Base-by-base conservation (phyloP, 2,888 invertebrate species). In the Entomobrya proxima region DNA sequence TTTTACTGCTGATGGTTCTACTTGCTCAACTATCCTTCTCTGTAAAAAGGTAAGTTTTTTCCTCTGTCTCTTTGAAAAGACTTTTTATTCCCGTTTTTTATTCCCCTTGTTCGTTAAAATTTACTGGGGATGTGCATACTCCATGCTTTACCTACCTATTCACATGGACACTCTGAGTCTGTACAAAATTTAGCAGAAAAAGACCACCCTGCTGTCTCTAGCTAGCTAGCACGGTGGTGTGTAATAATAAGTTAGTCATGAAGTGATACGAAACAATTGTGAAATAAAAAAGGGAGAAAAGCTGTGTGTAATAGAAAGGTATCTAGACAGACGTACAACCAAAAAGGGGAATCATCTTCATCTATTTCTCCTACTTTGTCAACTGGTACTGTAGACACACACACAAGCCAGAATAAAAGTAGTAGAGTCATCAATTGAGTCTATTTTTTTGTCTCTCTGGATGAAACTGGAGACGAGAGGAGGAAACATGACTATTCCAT, bases 401-500 rank as follows among this genome's bases (percentile, higher is more conserved):
- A n/a, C n/a, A n/a, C n/a, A n/a, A n/a, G n/a, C n/a, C n/a, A n/a
- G n/a, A n/a, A n/a, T n/a, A n/a, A n/a, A n/a, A n/a, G n/a, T n/a
- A n/a, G n/a, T n/a, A n/a, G n/a, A n/a, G n/a, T 44, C 69, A 50
- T 30, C 72, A 72, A 47, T 72, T 58, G 47, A 72, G 72, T 47
- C 72, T 72, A 47, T 15, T 40, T 40, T 40, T 40, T n/a, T n/a
- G n/a, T n/a, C n/a, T n/a, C n/a, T n/a, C n/a, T n/a, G n/a, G n/a
- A n/a, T 79, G 85, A 86, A 86, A 86, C 86, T 84, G 35, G 87
- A 82, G 88, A 87, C 86, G 86, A 82, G 88, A 87, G 85, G 86
- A 79, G 55, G 84, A 87, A 88, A 89, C 89, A 89, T 86, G 89
- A 89, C 87, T 89, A 88, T 88, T 89, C 89, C 89, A 89, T 89